Conservation (phyloP, 2,888 invertebrate genomes). For the Coenonympha arcania region DNA sequence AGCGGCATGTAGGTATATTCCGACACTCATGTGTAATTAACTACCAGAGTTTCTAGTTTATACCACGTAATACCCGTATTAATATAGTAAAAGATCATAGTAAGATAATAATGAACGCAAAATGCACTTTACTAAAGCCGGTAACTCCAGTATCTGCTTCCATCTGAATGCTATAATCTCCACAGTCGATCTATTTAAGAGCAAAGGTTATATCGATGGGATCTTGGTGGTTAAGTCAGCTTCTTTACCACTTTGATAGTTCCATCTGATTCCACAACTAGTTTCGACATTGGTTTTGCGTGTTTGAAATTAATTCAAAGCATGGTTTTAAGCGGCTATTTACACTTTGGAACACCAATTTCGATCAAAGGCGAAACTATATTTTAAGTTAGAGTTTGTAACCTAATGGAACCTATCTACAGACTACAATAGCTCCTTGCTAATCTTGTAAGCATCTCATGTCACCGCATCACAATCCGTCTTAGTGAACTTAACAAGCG, state of each 20-base stretch:
- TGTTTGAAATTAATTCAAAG: too few relatives aligned
- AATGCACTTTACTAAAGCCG: constrained; percentile 3
- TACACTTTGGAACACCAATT: too few relatives aligned
- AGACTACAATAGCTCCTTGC: too few relatives aligned
- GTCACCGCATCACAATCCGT: not conserved
- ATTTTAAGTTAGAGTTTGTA: too few relatives aligned
- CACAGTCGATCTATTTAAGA: constrained; percentile 10
- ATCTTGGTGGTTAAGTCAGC: not conserved
- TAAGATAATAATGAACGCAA: constrained; percentile 1
- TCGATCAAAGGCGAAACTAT: too few relatives aligned
- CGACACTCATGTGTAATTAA: too few relatives aligned
- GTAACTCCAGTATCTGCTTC: not conserved
- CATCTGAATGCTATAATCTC: constrained; percentile 4
- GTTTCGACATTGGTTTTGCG: too few relatives aligned
- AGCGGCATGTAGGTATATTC: too few relatives aligned
- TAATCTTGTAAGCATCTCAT: too few relatives aligned
- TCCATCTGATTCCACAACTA: not conserved
- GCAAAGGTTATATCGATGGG: constrained; percentile 7
- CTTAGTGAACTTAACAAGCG: not conserved
- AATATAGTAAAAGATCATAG: not conserved
- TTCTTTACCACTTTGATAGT: not conserved
- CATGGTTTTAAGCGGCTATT: too few relatives aligned
- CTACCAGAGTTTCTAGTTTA: too few relatives aligned
- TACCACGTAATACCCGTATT: not conserved
- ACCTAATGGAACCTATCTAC: too few relatives aligned